These are phyloP conservation scores for Xenentodon cancila DNA, from an alignment of 2,797 vertebrate genomes.

Conservation along the genomic window DNA sequence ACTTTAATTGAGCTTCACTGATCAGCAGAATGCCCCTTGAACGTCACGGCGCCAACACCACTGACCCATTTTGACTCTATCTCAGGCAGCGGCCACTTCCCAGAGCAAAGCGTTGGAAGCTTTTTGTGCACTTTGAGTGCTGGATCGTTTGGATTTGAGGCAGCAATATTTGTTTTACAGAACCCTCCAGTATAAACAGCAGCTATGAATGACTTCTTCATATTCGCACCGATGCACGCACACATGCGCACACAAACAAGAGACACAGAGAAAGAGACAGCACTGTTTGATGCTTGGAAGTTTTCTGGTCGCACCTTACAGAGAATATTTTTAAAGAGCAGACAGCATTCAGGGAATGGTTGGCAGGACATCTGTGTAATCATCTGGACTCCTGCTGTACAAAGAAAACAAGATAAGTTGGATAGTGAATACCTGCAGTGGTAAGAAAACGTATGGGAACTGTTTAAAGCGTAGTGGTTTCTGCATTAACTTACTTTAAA, in stretches of 20 bases:
- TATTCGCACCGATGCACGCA: slow-evolving; percentile 18
- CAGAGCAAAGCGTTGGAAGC: slow-evolving; percentile 10
- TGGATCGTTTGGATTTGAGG: slow-evolving; percentile 51
- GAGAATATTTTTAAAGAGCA: slow-evolving; percentile 10
- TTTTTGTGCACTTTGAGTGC: slow-evolving; percentile 49
- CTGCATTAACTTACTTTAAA: too few relatives aligned
- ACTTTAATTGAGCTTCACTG: slow-evolving; percentile 53
- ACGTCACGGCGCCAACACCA: slow-evolving; percentile 20
- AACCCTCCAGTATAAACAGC: slow-evolving; percentile 31
- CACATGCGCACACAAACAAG: neutral
- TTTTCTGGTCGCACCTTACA: slow-evolving; percentile 37
- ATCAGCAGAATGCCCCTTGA: slow-evolving; percentile 43
- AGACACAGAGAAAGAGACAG: slow-evolving; percentile 3
- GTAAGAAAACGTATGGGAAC: too few relatives aligned
- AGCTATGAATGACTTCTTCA: slow-evolving; percentile 28
- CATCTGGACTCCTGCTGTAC: slow-evolving; percentile 10
- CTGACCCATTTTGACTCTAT: slow-evolving; percentile 52
- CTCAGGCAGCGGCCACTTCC: slow-evolving; percentile 24
- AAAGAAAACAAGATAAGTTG: slow-evolving; percentile 24
- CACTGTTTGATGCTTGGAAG: slow-evolving; percentile 6
- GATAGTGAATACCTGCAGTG: neutral
- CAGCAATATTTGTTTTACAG: slow-evolving; percentile 47
- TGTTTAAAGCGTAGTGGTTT: too few relatives aligned
- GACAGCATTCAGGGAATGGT: slow-evolving; percentile 1
- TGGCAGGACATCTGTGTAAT: slow-evolving; percentile 3